Evolutionary conservation across 2,888 invertebrate species (phyloP).

Genomic region (Ceraclea dissimilis): DNA sequence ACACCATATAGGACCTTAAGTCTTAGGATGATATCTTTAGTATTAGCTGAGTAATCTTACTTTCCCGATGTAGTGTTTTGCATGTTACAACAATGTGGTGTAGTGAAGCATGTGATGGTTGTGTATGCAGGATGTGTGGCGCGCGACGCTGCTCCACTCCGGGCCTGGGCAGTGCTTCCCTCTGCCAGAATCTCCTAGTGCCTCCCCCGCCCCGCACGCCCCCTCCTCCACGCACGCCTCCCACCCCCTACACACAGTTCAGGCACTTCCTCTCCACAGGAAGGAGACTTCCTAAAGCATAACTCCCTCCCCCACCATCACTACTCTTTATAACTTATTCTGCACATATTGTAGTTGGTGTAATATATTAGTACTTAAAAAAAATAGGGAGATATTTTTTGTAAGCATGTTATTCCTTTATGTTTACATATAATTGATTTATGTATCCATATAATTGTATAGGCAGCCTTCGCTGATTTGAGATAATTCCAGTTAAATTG

Average conservation of each 20-base stretch:
- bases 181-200: background rate
- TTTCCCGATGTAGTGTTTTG: too few relatives aligned
- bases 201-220: background rate
- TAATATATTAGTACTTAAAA: too few relatives aligned
- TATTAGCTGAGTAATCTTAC: too few relatives aligned
- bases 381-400: too few relatives aligned
- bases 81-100: background rate
- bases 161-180: conserved; percentile 11
- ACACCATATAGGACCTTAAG: too few relatives aligned
- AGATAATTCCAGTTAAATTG: too few relatives aligned
- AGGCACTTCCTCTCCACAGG: conserved; percentile 15
- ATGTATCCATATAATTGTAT: too few relatives aligned
- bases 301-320: background rate
- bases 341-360: background rate
- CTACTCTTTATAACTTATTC: background rate
- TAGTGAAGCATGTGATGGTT: background rate
- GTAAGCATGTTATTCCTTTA: too few relatives aligned
- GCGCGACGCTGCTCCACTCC: conserved; percentile 17
- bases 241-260: conserved; percentile 17
- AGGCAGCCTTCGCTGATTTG: too few relatives aligned
- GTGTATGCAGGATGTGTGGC: conserved; percentile 1
- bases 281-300: conserved; percentile 6
- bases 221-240: conserved; percentile 4
- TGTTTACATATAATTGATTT: too few relatives aligned
- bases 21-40: too few relatives aligned